These are phyloP conservation scores for Pharmacophagus antenor DNA, from an alignment of 2,888 invertebrate genomes.

Conservation along the genomic window DNA sequence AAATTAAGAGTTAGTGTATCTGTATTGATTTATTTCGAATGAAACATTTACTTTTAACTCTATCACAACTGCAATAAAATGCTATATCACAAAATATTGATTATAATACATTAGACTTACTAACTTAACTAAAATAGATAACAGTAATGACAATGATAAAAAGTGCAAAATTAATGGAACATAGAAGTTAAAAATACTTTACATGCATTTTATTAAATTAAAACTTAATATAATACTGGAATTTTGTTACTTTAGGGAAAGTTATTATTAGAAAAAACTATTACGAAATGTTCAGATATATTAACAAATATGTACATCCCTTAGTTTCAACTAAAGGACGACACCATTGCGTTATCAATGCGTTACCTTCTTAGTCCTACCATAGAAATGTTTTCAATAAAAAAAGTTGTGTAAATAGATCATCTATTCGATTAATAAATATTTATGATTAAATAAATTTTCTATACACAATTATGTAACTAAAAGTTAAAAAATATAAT, in stretches of 20 bases:
- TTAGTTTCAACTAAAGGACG: too few relatives aligned
- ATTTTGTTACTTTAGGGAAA: too few relatives aligned
- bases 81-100: constrained; percentile 24
- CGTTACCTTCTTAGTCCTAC: too few relatives aligned
- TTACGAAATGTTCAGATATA: background rate
- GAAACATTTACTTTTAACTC: constrained; percentile 9
- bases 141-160: background rate
- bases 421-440: background rate
- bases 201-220: background rate
- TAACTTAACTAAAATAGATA: background rate
- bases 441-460: background rate
- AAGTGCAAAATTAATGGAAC: background rate
- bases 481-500: too few relatives aligned
- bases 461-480: too few relatives aligned
- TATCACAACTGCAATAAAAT: constrained; percentile 26
- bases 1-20: background rate
- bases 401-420: background rate
- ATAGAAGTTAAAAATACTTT: background rate
- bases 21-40: constrained; percentile 15
- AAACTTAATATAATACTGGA: background rate
- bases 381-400: background rate
- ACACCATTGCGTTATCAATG: too few relatives aligned
- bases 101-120: background rate
- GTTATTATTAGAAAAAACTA: background rate
- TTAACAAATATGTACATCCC: too few relatives aligned